Evolutionary conservation across 2,888 invertebrate species (phyloP), one percentile per base, ranked within the genome.

Genomic region (Eumacrocentrus americanus): DNA sequence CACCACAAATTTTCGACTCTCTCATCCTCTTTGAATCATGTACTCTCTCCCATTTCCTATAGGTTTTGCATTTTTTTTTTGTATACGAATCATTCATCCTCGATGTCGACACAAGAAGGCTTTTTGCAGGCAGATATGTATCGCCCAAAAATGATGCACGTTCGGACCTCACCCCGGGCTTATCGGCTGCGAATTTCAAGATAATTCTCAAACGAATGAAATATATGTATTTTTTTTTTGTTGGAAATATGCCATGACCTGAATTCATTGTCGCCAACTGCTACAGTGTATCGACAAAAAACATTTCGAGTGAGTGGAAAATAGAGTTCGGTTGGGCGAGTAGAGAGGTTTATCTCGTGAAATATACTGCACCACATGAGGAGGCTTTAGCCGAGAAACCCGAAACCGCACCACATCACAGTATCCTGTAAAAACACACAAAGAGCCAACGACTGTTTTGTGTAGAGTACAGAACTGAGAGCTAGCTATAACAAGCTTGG

Each of bases 341-440:
- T 60, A 57, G 42, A 48, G 44, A 65, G 29, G 63, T 62, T 68
- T 69, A 68, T 68, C 66, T 66, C 63, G 55, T 68, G 64, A 67
- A 67, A 66, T 61, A 60, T 67, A 68, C 47, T 23, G 50, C 16
- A n/a, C 18, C 29, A 25, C 16, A 18, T 5, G 9, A 18, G 29
- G n/a, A n/a, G 9, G 50, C 35, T 50, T 16, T 16, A 42, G 34
- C 18, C 34, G 16, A 44, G 44, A 44, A 44, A 44, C 16, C 22
- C 22, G 20, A 44, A 16, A 44, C 44, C 20, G 16, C 47, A 23
- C n/a, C n/a, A n/a, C n/a, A n/a, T n/a, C n/a, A n/a, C 20, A 47
- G 47, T 35, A 48, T 63, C 68, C 68, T 71, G 61, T 65, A 70
- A 72, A 72, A 68, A 72, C 69, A 71, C 64, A 56, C 65, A 61